Evolutionary conservation across 53 echinoderm and acorn worm species (phyloP).

Genomic region (Temnopleurus reevesii): DNA sequence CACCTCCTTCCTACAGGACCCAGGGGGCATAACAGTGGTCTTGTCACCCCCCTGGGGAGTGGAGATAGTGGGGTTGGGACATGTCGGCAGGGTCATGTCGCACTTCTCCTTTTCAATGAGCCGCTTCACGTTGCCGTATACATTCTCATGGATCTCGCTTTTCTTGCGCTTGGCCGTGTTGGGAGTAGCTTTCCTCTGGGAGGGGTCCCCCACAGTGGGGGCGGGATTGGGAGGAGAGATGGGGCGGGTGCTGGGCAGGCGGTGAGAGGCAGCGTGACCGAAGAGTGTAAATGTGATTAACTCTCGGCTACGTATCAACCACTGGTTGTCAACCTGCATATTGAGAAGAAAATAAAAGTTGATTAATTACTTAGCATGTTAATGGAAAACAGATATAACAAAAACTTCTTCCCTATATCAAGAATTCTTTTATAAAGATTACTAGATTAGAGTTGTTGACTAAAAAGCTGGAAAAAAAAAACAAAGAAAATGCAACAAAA

Average conservation of each 20-base stretch:
- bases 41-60: conserved; percentile 50
- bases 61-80: conserved; percentile 29
- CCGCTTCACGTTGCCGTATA: conserved; percentile 94
- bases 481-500: no score
- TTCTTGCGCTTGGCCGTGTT: conserved; percentile 85
- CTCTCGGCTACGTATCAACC: conserved; percentile 93
- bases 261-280: conserved; percentile 74
- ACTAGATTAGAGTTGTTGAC: no score
- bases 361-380: neutral
- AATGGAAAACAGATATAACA: no score
- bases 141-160: conserved; percentile 62
- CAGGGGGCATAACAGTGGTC: conserved; percentile 52
- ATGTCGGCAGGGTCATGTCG: conserved; percentile 48
- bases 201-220: conserved; percentile 35
- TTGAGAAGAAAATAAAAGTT: conserved; percentile 19
- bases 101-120: conserved; percentile 85
- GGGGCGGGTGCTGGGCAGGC: conserved; percentile 66
- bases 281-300: conserved; percentile 76
- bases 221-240: conserved; percentile 51
- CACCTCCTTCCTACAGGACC: conserved; percentile 77
- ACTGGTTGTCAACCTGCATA: conserved; percentile 85
- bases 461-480: no score
- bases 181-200: conserved; percentile 11
- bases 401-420: no score
- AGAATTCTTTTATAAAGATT: no score